Conservation (phyloP, 2,888 invertebrate genomes). For the Coelinius sp. region DNA sequence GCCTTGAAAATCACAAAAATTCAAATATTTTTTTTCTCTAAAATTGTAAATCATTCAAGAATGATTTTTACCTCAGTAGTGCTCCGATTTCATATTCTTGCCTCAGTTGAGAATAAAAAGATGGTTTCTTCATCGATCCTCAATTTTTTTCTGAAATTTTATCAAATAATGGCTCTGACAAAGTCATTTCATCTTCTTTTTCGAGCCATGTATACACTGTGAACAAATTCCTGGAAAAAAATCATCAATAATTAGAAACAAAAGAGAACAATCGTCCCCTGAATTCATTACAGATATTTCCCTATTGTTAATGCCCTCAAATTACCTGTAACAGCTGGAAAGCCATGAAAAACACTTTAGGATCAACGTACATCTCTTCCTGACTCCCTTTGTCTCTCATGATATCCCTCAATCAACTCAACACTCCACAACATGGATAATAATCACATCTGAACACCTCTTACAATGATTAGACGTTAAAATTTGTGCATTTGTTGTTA, state of each 20-base stretch:
- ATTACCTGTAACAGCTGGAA: conserved; percentile 82
- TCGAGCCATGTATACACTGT: no score
- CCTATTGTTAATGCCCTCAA: background rate
- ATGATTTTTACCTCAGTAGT: background rate
- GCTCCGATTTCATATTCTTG: background rate
- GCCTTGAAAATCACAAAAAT: background rate
- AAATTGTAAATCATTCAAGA: background rate
- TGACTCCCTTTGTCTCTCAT: conserved; percentile 77
- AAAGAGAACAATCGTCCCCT: background rate
- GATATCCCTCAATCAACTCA: conserved; percentile 73
- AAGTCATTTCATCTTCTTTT: no score
- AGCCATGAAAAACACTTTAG: conserved; percentile 88
- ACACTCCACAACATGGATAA: conserved; percentile 79
- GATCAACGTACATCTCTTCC: conserved; percentile 81
- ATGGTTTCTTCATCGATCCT: no score
- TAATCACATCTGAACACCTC: conserved; percentile 95
- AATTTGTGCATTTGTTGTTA: conserved; percentile 87
- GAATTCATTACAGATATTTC: background rate
- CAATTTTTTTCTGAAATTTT: no score
- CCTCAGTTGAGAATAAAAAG: no score
- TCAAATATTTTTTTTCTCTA: background rate
- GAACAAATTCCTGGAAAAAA: no score
- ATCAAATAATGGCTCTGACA: no score
- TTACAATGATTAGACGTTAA: conserved; percentile 98
- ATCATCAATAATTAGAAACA: background rate